phyloP scores from a whole-genome alignment of 2,797 vertebrate genomes.

The Karalla daura region DNA sequence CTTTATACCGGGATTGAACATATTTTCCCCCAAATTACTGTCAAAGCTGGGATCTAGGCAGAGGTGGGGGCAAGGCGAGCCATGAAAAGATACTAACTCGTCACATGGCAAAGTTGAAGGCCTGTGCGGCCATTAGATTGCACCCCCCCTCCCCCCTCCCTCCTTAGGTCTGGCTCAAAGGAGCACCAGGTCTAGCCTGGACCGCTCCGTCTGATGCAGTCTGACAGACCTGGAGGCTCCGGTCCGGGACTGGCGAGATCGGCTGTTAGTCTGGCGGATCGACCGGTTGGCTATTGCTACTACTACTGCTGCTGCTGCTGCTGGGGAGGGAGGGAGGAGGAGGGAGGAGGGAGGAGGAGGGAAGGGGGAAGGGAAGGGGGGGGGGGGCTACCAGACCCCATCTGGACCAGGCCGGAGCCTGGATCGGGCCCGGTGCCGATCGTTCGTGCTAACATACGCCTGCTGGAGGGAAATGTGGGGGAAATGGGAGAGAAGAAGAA shows the following conservation, averaged over 20 bases:
- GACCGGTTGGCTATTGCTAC: slow-evolving; percentile 76
- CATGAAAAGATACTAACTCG: slow-evolving; percentile 73
- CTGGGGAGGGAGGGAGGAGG: slow-evolving; percentile 1
- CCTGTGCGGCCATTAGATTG: slow-evolving; percentile 71
- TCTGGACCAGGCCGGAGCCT: slow-evolving; percentile 65
- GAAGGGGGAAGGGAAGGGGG: neutral
- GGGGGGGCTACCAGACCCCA: slow-evolving; percentile 56
- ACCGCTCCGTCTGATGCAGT: slow-evolving; percentile 68
- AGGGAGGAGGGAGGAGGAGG: neutral
- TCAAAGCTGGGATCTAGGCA: slow-evolving; percentile 55
- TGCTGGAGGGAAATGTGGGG: slow-evolving; percentile 55
- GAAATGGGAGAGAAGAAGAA: slow-evolving; percentile 48
- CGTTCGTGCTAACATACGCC: slow-evolving; percentile 69
- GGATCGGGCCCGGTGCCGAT: slow-evolving; percentile 57
- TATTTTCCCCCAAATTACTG: slow-evolving; percentile 30
- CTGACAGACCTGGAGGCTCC: slow-evolving; percentile 69
- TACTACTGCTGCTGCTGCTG: slow-evolving; percentile 62
- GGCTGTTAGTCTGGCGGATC: slow-evolving; percentile 66
- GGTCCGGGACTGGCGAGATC: slow-evolving; percentile 67
- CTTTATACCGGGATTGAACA: too few relatives aligned
- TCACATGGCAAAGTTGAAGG: slow-evolving; percentile 73
- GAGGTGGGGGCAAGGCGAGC: too few relatives aligned
- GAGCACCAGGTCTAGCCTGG: slow-evolving; percentile 71
- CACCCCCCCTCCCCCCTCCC: slow-evolving; percentile 65
- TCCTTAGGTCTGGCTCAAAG: slow-evolving; percentile 75